Conservation (phyloP, 1,140 invertebrate genomes). For the Cardiocondyla obscurior region DNA sequence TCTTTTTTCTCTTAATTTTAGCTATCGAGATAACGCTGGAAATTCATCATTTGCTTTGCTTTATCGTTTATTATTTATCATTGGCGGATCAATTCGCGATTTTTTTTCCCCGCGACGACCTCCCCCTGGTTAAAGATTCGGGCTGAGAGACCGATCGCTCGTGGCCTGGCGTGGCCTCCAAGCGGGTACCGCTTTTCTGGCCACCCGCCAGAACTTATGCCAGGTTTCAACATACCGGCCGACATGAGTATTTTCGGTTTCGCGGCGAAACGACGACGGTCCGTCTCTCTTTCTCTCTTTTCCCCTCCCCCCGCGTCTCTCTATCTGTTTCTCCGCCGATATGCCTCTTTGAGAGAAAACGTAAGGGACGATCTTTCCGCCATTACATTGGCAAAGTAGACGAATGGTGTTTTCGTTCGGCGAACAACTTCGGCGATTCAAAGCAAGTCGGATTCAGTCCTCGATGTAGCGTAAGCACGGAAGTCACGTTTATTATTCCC, state of each 20-base stretch:
- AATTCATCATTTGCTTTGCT: too few species aligned
- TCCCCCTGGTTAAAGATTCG: conserved; percentile 32
- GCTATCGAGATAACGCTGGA: too few species aligned
- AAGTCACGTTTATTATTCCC: conserved; percentile 3
- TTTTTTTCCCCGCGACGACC: background rate
- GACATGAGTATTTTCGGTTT: conserved; percentile 84
- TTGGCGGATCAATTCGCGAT: background rate
- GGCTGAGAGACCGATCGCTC: conserved; percentile 61
- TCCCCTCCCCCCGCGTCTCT: background rate
- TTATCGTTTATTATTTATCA: background rate
- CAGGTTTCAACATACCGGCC: conserved; percentile 80
- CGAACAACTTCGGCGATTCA: background rate
- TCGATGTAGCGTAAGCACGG: background rate
- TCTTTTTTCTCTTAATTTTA: too few species aligned
- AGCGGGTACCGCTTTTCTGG: conserved; percentile 68
- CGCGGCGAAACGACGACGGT: conserved; percentile 70
- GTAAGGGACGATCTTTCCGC: conserved; percentile 2
- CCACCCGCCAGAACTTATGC: conserved; percentile 78
- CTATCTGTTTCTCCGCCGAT: conserved; percentile 6
- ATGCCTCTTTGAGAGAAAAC: background rate
- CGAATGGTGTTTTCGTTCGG: conserved; percentile 5
- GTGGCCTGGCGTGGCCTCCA: conserved; percentile 73
- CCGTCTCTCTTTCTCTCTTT: conserved; percentile 15
- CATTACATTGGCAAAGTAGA: background rate
- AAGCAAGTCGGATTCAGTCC: background rate